Percentiles rank a stretch among this genome's conserved stretches.
phyloP scores from a whole-genome alignment of 2,113 vertebrate genomes.

The Nerophis lumbriciformis region DNA sequence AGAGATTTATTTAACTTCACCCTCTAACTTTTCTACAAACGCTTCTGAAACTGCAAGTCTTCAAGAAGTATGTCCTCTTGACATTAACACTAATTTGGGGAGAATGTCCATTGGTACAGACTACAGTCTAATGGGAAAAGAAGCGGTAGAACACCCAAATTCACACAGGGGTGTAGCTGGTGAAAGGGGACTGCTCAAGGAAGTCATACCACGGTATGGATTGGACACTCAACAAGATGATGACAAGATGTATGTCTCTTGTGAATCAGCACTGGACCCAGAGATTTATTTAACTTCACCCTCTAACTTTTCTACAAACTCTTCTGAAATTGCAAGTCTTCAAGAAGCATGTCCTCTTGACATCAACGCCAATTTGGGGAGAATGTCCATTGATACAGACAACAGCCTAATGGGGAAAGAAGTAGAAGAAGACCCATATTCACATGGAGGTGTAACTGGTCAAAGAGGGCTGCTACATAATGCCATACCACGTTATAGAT shows the following conservation, averaged over 20 bases:
- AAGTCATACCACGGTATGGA: conserved; percentile 35
- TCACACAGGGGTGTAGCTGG: too few species aligned
- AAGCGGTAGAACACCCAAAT: too few species aligned
- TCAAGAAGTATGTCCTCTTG: not conserved
- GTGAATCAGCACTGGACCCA: not conserved
- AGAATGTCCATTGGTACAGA: too few species aligned
- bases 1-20: conserved; percentile 1
- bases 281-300: conserved; percentile 1
- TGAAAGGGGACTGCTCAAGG: conserved; percentile 1
- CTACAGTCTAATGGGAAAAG: too few species aligned
- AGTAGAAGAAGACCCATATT: not conserved
- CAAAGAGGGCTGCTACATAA: conserved; percentile 26
- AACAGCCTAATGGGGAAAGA: not conserved
- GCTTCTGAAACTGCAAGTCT: not conserved
- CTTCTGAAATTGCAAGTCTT: too few species aligned
- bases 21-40: not conserved
- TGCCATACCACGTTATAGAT: conserved; percentile 33
- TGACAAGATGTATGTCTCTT: conserved; percentile 2
- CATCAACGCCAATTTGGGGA: not conserved
- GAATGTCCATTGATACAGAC: not conserved
- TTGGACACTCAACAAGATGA: not conserved
- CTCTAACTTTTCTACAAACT: not conserved
- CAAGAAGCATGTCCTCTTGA: too few species aligned
- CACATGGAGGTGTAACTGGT: not conserved
- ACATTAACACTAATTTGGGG: not conserved